A percentile compares a stretch with the other conserved stretches of the same genome.
Conservation (phyloP, 2,797 vertebrate genomes). For the Hafferia zeledoni region DNA sequence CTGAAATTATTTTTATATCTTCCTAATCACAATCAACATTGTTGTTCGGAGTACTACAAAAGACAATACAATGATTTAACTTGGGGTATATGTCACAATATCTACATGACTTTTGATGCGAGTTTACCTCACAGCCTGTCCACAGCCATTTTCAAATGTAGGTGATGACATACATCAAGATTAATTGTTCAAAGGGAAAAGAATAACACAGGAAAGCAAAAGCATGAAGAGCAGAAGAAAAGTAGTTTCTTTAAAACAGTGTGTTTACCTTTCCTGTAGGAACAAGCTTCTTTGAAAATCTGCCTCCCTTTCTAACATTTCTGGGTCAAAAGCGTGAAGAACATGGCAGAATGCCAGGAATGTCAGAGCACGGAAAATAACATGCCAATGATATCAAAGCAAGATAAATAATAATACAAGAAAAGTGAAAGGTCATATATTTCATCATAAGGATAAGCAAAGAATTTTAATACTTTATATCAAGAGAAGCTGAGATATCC, state of each 20-base stretch:
- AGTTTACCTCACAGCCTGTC: not conserved
- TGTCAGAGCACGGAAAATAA: constrained; percentile 25
- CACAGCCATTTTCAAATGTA: not conserved
- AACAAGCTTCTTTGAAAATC: not conserved
- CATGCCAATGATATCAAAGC: constrained; percentile 38
- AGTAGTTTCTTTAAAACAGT: not conserved
- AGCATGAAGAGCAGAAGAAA: not conserved
- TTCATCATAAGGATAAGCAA: constrained; percentile 1
- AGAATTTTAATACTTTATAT: constrained; percentile 33
- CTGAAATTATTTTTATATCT: not conserved
- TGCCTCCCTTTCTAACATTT: not conserved
- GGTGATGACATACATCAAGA: not conserved
- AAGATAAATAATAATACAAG: constrained; percentile 51
- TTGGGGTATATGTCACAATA: not conserved
- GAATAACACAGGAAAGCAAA: not conserved
- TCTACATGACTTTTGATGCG: not conserved
- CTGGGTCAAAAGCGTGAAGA: constrained; percentile 6
- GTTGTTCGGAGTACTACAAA: not conserved
- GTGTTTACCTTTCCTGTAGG: not conserved
- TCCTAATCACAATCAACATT: not conserved
- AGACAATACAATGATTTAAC: not conserved
- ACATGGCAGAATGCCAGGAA: constrained; percentile 39
- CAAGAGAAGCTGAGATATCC: not conserved
- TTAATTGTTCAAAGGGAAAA: not conserved
- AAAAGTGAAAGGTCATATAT: constrained; percentile 54